phyloP scores from a whole-genome alignment of 2,888 invertebrate genomes.

The Spisula subtruncata region DNA sequence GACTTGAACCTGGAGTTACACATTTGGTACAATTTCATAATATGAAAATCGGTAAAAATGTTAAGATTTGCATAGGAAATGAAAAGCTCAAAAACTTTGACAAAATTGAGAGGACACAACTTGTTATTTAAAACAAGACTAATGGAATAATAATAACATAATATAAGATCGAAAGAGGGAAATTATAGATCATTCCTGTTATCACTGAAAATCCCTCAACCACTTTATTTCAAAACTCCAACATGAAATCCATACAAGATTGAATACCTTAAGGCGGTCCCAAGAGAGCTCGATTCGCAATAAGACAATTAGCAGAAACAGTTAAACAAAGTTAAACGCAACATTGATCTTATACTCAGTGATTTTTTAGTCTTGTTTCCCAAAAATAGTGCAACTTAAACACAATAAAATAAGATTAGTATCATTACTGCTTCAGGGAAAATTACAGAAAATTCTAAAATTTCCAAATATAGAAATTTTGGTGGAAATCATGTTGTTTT shows the following conservation, averaged over 20 bases:
- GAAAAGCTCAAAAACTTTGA: too few relatives aligned
- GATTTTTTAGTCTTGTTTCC: not conserved
- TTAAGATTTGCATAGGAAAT: too few relatives aligned
- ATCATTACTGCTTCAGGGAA: not conserved
- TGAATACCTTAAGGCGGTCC: not conserved
- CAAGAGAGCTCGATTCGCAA: not conserved
- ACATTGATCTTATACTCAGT: not conserved
- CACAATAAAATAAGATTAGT: not conserved
- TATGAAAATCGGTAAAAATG: too few relatives aligned
- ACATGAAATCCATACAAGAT: not conserved
- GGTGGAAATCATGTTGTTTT: not conserved
- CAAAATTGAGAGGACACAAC: too few relatives aligned
- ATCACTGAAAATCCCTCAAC: too few relatives aligned
- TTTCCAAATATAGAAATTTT: constrained; percentile 11
- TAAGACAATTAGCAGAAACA: not conserved
- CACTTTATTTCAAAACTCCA: too few relatives aligned
- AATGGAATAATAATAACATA: too few relatives aligned
- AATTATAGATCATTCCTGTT: too few relatives aligned
- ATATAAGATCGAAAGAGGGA: too few relatives aligned
- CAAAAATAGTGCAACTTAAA: constrained; percentile 7
- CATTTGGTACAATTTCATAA: too few relatives aligned
- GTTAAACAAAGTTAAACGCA: not conserved
- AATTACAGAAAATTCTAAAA: not conserved
- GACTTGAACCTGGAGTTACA: too few relatives aligned
- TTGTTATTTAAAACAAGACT: too few relatives aligned